Evolutionary conservation across 1,140 invertebrate species (phyloP).

Genomic region (Philaenus spumarius): DNA sequence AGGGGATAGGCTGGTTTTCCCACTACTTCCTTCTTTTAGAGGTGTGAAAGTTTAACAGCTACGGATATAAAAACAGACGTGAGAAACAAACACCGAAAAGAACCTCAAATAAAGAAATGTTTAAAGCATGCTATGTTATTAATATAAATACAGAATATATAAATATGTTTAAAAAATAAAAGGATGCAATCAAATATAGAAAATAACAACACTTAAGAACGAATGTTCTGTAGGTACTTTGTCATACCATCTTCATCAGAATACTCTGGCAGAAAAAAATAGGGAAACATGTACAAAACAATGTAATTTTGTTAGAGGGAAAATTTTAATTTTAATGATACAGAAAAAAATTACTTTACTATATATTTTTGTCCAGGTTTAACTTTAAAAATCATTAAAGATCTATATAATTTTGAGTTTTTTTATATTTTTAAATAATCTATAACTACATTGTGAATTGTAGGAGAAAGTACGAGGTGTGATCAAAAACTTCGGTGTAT

Average conservation of each 20-base stretch:
- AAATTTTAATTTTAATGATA: not conserved
- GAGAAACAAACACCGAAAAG: not conserved
- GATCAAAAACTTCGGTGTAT: no score
- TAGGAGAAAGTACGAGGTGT: no score
- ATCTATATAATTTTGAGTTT: no score
- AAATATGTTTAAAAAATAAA: conserved; percentile 28
- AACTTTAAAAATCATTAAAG: no score
- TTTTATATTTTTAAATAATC: no score
- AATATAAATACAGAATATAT: no score
- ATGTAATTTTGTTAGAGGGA: not conserved
- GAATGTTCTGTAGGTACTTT: conserved; percentile 19
- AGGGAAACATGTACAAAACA: not conserved
- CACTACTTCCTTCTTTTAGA: no score
- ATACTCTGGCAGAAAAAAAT: conserved; percentile 18
- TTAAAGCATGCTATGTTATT: not conserved
- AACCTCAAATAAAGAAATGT: not conserved
- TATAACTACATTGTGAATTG: no score
- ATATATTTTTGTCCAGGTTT: not conserved
- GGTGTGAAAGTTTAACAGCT: no score
- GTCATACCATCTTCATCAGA: conserved; percentile 28
- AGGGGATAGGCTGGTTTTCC: no score
- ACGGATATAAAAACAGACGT: no score
- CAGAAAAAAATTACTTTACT: not conserved
- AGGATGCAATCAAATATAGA: not conserved
- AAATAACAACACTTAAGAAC: not conserved